Evolutionary conservation across 2,113 vertebrate species (phyloP).

Genomic region (Lophius piscatorius): DNA sequence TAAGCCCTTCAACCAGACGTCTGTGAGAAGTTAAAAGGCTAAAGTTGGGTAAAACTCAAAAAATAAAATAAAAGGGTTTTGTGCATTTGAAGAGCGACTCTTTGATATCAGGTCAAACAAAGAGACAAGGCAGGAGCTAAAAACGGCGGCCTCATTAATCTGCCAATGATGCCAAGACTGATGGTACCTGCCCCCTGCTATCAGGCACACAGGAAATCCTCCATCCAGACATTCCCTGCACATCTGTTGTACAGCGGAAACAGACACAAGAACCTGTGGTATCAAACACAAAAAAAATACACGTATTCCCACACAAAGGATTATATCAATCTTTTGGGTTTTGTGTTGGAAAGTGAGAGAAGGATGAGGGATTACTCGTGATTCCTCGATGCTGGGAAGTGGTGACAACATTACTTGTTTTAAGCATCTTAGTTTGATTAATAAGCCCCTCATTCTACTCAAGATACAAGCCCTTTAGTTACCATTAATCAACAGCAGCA

Average conservation of each 20-base stretch:
- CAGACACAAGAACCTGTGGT: slow-evolving; percentile 7
- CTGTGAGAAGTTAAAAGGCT: slow-evolving; percentile 8
- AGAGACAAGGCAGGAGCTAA: slow-evolving; percentile 55
- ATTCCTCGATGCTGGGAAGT: slow-evolving; percentile 26
- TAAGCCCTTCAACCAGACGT: neutral
- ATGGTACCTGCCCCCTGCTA: slow-evolving; percentile 57
- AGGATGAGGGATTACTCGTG: neutral
- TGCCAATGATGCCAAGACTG: slow-evolving; percentile 57
- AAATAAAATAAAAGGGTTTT: slow-evolving; percentile 4
- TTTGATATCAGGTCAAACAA: slow-evolving; percentile 52
- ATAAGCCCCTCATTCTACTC: slow-evolving; percentile 48
- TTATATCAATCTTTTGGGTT: slow-evolving; percentile 14
- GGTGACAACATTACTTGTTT: slow-evolving; percentile 43
- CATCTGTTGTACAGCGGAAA: slow-evolving; percentile 27
- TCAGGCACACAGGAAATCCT: too few species aligned
- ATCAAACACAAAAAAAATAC: neutral
- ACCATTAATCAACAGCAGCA: slow-evolving; percentile 59
- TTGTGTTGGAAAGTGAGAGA: neutral
- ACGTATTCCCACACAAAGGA: too few species aligned
- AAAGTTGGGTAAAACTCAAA: neutral
- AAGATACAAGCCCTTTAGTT: slow-evolving; percentile 39
- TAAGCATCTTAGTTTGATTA: slow-evolving; percentile 52
- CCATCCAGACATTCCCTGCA: slow-evolving; percentile 39
- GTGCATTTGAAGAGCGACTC: slow-evolving; percentile 5
- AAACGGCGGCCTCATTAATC: slow-evolving; percentile 67